Evolutionary conservation across 2,797 vertebrate genomes (phyloP).

Genomic region (Falco novaeseelandiae): DNA sequence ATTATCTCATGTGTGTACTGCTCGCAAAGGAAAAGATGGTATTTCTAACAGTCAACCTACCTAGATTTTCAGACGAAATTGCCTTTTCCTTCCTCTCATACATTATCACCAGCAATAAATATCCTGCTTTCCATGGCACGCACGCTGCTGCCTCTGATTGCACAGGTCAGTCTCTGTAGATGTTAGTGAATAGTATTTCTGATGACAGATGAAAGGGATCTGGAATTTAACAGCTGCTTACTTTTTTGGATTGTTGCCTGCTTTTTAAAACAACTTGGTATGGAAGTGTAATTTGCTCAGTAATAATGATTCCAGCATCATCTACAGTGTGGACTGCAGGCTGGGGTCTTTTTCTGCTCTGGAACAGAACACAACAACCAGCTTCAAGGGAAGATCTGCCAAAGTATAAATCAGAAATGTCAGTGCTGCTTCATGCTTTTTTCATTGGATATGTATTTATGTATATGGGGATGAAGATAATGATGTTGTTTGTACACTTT

Average conservation of each 20-base stretch:
- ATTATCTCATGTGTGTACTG: neutral
- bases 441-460: neutral
- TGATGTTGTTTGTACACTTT: neutral
- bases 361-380: neutral
- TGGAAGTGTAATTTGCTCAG: neutral
- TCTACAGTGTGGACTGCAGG: neutral
- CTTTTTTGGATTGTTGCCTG: neutral
- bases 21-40: neutral
- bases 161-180: neutral
- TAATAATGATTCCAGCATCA: neutral
- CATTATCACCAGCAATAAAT: neutral
- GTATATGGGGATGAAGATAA: neutral
- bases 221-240: neutral
- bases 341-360: neutral
- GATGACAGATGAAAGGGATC: neutral
- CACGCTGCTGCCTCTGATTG: neutral
- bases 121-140: neutral
- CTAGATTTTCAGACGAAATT: too few species aligned
- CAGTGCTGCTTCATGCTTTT: neutral
- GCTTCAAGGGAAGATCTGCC: neutral
- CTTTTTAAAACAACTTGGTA: neutral
- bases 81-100: neutral
- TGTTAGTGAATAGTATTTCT: neutral
- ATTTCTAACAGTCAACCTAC: neutral
- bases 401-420: neutral